These are phyloP conservation scores for Drosophila eugracilis DNA, from an alignment of 1,140 invertebrate species.

Conservation along the genomic window DNA sequence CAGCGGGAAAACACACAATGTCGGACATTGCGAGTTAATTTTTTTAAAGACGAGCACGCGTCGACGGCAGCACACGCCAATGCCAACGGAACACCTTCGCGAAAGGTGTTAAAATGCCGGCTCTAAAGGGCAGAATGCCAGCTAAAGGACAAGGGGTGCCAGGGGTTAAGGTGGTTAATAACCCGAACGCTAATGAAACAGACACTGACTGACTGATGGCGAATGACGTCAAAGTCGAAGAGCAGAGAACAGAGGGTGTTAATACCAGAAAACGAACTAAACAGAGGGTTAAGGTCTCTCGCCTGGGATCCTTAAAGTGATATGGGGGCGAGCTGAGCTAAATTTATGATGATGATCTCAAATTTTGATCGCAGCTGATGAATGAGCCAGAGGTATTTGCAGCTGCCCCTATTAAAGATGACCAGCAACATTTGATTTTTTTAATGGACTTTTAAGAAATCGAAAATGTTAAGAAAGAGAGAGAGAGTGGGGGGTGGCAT, in stretches of 20 bases:
- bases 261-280: slow-evolving; percentile 31
- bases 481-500: slow-evolving; percentile 26
- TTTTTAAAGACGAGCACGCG: slow-evolving; percentile 58
- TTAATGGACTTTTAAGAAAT: slow-evolving; percentile 63
- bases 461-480: too few relatives aligned
- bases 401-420: slow-evolving; percentile 52
- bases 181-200: slow-evolving; percentile 75
- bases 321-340: slow-evolving; percentile 32
- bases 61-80: slow-evolving; percentile 61
- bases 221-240: slow-evolving; percentile 58
- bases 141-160: slow-evolving; percentile 52
- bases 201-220: slow-evolving; percentile 62
- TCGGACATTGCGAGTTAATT: slow-evolving; percentile 30
- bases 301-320: slow-evolving; percentile 12
- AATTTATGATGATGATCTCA: slow-evolving; percentile 54
- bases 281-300: slow-evolving; percentile 45
- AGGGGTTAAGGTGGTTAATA: slow-evolving; percentile 72
- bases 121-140: slow-evolving; percentile 50
- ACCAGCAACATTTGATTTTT: slow-evolving; percentile 39
- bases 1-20: slow-evolving; percentile 23
- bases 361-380: slow-evolving; percentile 48
- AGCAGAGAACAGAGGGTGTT: background rate
- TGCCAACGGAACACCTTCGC: slow-evolving; percentile 31
- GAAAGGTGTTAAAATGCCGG: slow-evolving; percentile 71
- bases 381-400: slow-evolving; percentile 49